Evolutionary conservation across 2,797 vertebrate genomes (phyloP), one percentile per base, ranked within the genome.

Genomic region (Gadopsis bispinosus): DNA sequence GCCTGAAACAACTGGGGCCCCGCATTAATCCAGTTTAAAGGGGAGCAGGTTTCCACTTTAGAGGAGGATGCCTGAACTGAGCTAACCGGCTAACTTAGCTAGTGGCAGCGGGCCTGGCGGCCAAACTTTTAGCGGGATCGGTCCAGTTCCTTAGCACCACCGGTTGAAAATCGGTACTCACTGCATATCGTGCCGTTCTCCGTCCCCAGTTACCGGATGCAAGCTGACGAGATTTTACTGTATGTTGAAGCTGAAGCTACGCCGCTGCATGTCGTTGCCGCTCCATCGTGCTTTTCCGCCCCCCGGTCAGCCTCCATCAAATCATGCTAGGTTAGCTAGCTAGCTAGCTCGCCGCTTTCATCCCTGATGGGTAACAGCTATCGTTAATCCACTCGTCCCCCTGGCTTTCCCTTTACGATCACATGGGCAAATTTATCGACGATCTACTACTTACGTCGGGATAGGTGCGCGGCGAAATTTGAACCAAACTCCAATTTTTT

Each of bases 111-210:
- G 85, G 80, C 89, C 83, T 33, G 67, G 63, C 47, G 35, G 35
- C 50, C 37, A 5, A 63, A 73, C 62, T 91, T 89, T 83, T 35
- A 31, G 85, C 85, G 86, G 87, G 82, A 87, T 61, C 4, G 33
- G 31, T 61, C 56, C 45, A 8, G 37, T 48, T 62, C 31, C 14
- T 0, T 0, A n/a, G 9, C 55, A 5, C 26, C 9, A 0, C 51
- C 17, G 35, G 11, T 0, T 2, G 0, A 5, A 35, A 20, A 4
- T 14, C 9, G 1, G 1, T 74, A 94, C 94, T 95, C 77, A 94
- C 94, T 94, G 93, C 91, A 93, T 94, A 69, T 81, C 81, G 75
- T 45, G 77, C 48, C 20, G 53, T 16, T n/a, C 62, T 50, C 73
- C 35, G 81, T 58, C 65, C 45, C 80, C 69, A 8, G 62, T 43